phyloP scores from a whole-genome alignment of 1,140 invertebrate genomes.

The Drosophila fuyamai region DNA sequence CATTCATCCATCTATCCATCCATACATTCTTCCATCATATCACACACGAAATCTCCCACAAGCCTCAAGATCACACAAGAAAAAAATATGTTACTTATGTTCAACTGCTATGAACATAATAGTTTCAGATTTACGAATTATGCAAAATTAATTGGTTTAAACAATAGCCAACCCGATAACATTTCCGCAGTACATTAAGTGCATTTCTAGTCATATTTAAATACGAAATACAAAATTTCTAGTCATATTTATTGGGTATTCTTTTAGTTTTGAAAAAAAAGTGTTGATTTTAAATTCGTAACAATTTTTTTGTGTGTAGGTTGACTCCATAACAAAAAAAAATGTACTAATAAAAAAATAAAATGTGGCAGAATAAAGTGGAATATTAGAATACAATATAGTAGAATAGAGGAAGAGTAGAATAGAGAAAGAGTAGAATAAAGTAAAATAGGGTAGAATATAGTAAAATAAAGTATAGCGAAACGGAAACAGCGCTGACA shows the following conservation, averaged over 20 bases:
- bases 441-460: neutral
- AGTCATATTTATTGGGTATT: no score
- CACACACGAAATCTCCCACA: neutral
- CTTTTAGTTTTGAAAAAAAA: no score
- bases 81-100: neutral
- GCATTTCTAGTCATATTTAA: no score
- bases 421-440: neutral
- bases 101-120: neutral
- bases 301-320: neutral
- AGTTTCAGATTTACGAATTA: no score
- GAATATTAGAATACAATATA: no score
- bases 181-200: no score
- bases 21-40: no score
- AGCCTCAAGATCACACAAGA: neutral
- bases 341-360: neutral
- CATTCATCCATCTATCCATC: neutral
- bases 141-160: no score
- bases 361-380: neutral
- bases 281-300: no score
- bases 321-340: neutral
- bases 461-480: neutral
- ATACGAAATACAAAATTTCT: no score
- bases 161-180: no score
- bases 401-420: neutral
- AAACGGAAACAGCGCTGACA: constrained; percentile 13